Evolutionary conservation across 2,888 invertebrate species (phyloP).

Genomic region (Acleris cristana): DNA sequence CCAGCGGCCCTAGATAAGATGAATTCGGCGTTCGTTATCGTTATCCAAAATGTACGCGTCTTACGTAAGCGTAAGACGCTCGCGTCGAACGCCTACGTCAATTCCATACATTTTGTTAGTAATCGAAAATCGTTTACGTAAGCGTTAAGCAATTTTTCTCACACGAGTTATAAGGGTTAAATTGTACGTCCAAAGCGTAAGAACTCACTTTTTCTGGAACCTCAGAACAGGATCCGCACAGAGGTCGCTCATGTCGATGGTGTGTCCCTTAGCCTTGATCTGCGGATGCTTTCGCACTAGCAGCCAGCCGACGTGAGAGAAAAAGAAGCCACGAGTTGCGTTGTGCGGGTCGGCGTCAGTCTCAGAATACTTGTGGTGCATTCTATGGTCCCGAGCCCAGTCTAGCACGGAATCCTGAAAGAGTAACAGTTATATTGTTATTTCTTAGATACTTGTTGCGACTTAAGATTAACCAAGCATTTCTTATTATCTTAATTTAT

Average conservation of each 20-base stretch:
- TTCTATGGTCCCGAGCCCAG: constrained; percentile 91
- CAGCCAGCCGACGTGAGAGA: constrained; percentile 97
- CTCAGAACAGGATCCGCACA: constrained; percentile 89
- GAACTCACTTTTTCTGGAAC: constrained; percentile 92
- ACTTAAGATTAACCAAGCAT: too few relatives aligned
- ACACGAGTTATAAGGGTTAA: too few relatives aligned
- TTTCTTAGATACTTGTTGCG: too few relatives aligned
- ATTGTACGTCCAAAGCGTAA: neutral
- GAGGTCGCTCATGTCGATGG: constrained; percentile 93
- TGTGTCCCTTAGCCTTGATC: constrained; percentile 93
- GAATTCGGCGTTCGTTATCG: too few relatives aligned
- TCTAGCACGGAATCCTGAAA: constrained; percentile 89
- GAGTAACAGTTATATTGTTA: neutral
- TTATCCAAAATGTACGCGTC: too few relatives aligned
- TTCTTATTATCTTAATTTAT: too few relatives aligned
- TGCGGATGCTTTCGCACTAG: constrained; percentile 95
- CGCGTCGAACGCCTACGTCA: too few relatives aligned
- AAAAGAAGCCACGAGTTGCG: constrained; percentile 96
- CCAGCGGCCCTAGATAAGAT: too few relatives aligned
- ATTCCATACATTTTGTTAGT: too few relatives aligned
- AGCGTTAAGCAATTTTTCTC: too few relatives aligned
- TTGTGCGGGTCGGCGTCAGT: constrained; percentile 98
- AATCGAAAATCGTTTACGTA: too few relatives aligned
- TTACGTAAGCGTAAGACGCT: too few relatives aligned
- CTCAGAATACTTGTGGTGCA: constrained; percentile 96